Base-by-base conservation (phyloP, 2,113 vertebrate species). In the Orthonyx spaldingii region DNA sequence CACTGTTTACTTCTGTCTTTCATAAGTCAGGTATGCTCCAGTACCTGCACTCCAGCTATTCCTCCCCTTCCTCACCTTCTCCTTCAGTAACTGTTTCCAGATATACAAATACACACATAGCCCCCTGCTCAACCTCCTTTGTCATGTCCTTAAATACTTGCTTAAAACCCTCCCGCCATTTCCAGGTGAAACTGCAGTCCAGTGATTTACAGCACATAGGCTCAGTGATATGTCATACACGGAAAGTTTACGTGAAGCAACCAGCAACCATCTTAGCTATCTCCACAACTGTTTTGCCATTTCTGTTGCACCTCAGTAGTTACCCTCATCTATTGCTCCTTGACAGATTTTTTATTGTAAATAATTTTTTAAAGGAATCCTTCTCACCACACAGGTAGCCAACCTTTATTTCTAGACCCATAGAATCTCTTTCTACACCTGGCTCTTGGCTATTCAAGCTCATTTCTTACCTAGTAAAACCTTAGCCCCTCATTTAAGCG, bases 181-280 rank as follows among this genome's bases (percentile, higher is more conserved):
- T 93, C 53, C 44, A 87, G 14, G 18, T 52, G 21, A 79, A 75
- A 71, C 27, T 42, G 5, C 37, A 93, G 28, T 52, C 39, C 21
- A 13, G 6, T 6, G 9, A 33, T 41, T 76, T 79, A 64, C 1
- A 0, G 23, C 24, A 76, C 24, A 7, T 39, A 53, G 0, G 0
- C 10, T 66, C 44, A 47, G 16, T 19, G 64, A 57, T 8, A 50
- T 0, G 0, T 59, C n/a, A 70, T 27, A 53, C 5, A 16, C 6
- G 2, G 74, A 47, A 26, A 78, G 8, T 55, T 87, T 50, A 28
- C 11, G 16, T 24, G 33, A 84, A 75, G 30, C 26, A 79, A 30
- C 12, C 50, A 75, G 15, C 35, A 87, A 23, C 28, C 22, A n/a
- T 20, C 57, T 39, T 42, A 20, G 27, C 42, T 61, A 33, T 37